Evolutionary conservation across 2,797 vertebrate species (phyloP), one percentile per base, ranked within the genome.

Genomic region (Melanotaenia boesemani): DNA sequence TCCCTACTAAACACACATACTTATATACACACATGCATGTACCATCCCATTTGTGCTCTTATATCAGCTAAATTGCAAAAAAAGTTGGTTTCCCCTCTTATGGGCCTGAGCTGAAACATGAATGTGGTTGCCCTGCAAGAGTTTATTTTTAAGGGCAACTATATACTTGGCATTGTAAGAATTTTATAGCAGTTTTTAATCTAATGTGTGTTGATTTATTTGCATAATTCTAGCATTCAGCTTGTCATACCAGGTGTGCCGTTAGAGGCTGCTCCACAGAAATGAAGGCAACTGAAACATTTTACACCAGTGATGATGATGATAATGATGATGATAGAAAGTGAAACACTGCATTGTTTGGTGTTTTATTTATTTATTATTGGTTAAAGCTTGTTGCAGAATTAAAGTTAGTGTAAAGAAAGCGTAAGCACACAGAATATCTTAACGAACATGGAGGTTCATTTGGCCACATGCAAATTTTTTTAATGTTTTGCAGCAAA

Each of bases 341-440:
- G 18, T n/a, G 34, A 60, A n/a, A 59, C 13, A 50, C 22, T 30
- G 5, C 24, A 20, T 20, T 26, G 12, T 2, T 55, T 26, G 1
- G 24, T 3, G 36, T 34, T 41, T 3, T 6, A 36, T 9, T 28
- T 50, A 37, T 57, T 46, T 15, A 46, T 44, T 2, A 20, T 20
- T 46, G 5, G 41, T 39, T 57, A 41, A 39, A 65, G 37, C 20
- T 74, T 26, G 26, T 18, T 11, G 16, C 34, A 37, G 20, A 18
- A 65, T 13, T 20, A 26, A 70, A 32, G 34, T 5, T 67, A 10
- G 5, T 26, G 26, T 26, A 34, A 63, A 41, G 67, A 44, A 76
- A 30, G 70, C 4, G 48, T 60, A 32, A 63, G 64, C 56, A n/a
- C n/a, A 13, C 3, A 10, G 58, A 64, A 39, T 5, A 28, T 5